phyloP scores from a whole-genome alignment of 2,113 vertebrate species.

The Passer montanus region DNA sequence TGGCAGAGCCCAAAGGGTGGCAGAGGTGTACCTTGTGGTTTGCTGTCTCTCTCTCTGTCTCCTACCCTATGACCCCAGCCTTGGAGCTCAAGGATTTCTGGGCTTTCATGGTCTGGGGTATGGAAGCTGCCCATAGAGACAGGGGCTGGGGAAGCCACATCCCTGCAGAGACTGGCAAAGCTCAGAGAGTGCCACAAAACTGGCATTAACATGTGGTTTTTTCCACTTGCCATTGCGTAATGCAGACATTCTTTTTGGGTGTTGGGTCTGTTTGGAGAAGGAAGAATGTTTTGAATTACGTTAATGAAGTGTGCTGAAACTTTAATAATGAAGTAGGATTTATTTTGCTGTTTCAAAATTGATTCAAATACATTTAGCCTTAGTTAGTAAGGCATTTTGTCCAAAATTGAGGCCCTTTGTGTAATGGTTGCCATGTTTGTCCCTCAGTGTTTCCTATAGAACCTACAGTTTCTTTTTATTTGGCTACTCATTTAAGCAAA shows the following conservation, averaged over 20 bases:
- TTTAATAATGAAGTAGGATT: background rate
- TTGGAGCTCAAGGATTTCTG: background rate
- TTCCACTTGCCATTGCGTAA: background rate
- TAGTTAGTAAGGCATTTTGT: background rate
- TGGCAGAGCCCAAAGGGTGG: background rate
- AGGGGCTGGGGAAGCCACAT: fast-evolving
- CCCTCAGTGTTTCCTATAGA: background rate
- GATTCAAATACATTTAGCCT: background rate
- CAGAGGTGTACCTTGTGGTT: background rate
- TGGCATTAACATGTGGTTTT: background rate
- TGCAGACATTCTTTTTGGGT: background rate
- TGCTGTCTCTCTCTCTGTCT: background rate
- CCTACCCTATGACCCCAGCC: background rate
- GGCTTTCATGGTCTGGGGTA: background rate
- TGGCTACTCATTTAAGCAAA: background rate
- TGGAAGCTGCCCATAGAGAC: fast-evolving
- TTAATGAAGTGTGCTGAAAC: background rate
- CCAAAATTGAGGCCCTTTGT: background rate
- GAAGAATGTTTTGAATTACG: background rate
- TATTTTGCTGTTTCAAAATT: background rate
- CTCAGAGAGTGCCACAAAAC: background rate
- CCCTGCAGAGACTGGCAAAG: background rate
- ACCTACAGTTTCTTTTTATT: background rate
- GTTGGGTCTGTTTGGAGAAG: background rate
- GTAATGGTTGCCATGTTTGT: background rate